Percentiles rank a stretch among this genome's conserved stretches.
Evolutionary conservation across 1,140 invertebrate species (phyloP).

Genomic region (Drosophila punjabiensis): DNA sequence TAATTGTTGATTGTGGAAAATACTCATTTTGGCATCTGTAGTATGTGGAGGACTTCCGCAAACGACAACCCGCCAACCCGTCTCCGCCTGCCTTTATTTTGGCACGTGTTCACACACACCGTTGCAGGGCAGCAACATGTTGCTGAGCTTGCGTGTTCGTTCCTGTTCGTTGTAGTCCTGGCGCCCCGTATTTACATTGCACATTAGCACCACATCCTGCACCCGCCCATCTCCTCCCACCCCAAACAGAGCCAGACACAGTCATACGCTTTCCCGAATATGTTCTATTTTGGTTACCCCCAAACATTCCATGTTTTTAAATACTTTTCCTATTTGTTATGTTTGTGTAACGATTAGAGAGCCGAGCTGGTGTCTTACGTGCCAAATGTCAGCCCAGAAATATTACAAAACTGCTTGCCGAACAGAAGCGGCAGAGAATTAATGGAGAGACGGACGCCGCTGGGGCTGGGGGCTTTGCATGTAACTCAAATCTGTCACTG

Average conservation of each 20-base stretch:
- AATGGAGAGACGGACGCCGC: not conserved
- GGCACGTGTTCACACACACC: constrained; percentile 59
- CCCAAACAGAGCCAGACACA: not conserved
- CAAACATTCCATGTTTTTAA: constrained; percentile 4
- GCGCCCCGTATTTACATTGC: constrained; percentile 19
- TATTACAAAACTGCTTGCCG: constrained; percentile 15
- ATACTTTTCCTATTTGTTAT: constrained; percentile 10
- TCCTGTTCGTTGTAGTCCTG: not conserved
- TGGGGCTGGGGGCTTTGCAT: constrained; percentile 6
- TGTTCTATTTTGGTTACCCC: not conserved
- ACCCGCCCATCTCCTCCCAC: not conserved
- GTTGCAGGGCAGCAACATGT: constrained; percentile 55
- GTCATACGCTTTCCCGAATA: not conserved
- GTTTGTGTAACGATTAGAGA: constrained; percentile 3
- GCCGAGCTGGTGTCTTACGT: not conserved
- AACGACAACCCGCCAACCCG: not conserved
- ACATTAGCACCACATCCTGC: constrained; percentile 21
- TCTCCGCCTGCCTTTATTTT: constrained; percentile 43
- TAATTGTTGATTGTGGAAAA: constrained; percentile 73
- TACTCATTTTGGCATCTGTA: not conserved
- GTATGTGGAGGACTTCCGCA: constrained; percentile 11
- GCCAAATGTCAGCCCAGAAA: constrained; percentile 9
- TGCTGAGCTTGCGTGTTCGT: constrained; percentile 62
- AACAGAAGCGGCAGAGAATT: constrained; percentile 8
- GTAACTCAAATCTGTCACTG: constrained; percentile 45